phyloP scores from a whole-genome alignment of 2,797 vertebrate genomes.

The Sparidentex hasta region DNA sequence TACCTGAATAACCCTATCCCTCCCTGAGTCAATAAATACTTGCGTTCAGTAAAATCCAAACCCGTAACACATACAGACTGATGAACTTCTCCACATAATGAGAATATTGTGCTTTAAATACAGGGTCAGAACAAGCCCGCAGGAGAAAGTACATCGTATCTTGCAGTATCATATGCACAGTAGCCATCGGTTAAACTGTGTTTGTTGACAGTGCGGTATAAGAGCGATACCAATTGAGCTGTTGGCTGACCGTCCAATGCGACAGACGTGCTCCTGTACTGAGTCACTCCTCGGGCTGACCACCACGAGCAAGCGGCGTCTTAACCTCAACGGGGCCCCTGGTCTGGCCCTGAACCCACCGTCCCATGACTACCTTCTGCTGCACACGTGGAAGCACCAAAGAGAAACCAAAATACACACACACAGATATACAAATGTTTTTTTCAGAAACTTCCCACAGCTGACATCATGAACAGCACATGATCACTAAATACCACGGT shows the following conservation, averaged over 20 bases:
- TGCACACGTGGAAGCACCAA: conserved; percentile 67
- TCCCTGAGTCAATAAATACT: background rate
- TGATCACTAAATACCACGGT: conserved; percentile 65
- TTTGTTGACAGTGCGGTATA: conserved; percentile 28
- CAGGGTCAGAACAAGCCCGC: background rate
- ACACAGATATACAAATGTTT: background rate
- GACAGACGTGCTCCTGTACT: background rate
- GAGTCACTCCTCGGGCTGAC: conserved; percentile 31
- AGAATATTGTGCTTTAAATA: background rate
- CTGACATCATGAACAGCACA: conserved; percentile 55
- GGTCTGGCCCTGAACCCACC: conserved; percentile 45
- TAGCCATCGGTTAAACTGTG: background rate
- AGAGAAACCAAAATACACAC: conserved; percentile 66
- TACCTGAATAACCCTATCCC: no score
- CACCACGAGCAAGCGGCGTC: background rate
- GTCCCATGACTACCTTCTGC: conserved; percentile 78
- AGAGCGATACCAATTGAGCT: background rate
- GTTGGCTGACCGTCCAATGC: background rate
- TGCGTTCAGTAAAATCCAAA: background rate
- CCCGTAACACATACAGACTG: background rate
- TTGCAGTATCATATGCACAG: conserved; percentile 18
- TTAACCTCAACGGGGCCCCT: conserved; percentile 50
- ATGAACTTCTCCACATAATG: background rate
- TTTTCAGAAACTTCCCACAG: conserved; percentile 18
- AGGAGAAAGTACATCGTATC: background rate